Evolutionary conservation across 2,888 invertebrate genomes (phyloP), one percentile per base, ranked within the genome.

Genomic region (Himalopsyche japonica): DNA sequence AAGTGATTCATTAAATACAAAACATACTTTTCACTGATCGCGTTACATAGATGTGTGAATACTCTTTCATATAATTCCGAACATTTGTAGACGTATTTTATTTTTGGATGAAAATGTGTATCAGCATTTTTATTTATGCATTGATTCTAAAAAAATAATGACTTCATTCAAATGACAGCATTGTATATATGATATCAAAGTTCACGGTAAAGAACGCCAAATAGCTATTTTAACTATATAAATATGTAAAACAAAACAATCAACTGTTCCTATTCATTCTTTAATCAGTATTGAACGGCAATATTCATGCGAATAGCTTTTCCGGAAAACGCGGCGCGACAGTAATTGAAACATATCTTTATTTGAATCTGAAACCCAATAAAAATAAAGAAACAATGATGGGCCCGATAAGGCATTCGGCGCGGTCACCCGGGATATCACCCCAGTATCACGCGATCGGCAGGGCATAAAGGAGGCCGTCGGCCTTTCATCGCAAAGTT

Each of bases 401-500:
- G 70, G 70, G 70, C 70, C 43, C 70, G 70, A 70, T 70, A 70
- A 27, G 24, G 70, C 15, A 70, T 70, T 70, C 70, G 70, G 70
- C 70, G 70, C 27, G 70, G 70, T 70, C 70, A 70, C 70, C 70
- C 70, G 27, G 70, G 70, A 70, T 70, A 70, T 27, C 70, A 27
- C 70, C 70, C 70, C 27, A 12, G 70, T 27, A 70, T 70, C 70
- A 70, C 70, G 70, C 70, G 70, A 70, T 70, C 70, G 70, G 70
- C 70, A 27, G 27, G 70, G 70, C 27, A 27, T 27, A 70, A 70
- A 70, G 70, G 20, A 24, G 70, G 85, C 85, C 86, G 83, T 81
- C 83, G 85, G 85, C 86, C 84, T 86, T 85, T 85, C 86, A 85
- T 84, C 85, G 85, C 86, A 83, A 85, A 86, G 86, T 85, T 84